Conservation (phyloP, 2,888 invertebrate genomes). For the Heliothis peltigera region DNA sequence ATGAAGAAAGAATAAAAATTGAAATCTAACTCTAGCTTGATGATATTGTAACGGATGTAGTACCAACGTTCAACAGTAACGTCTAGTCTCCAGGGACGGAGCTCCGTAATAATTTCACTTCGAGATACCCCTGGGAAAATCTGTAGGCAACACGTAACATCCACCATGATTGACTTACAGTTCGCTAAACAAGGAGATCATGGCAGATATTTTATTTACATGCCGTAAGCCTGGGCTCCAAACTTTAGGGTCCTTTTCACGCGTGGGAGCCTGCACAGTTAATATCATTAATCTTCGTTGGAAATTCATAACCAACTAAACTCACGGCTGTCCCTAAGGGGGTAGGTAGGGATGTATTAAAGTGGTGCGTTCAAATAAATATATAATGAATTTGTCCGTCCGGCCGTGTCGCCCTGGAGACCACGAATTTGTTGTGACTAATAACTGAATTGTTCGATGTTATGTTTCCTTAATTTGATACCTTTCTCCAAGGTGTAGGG, state of each 20-base stretch:
- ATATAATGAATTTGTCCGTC: constrained; percentile 56
- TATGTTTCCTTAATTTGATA: constrained; percentile 10
- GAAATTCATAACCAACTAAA: constrained; percentile 73
- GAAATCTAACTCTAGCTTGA: not conserved
- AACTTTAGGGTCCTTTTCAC: constrained; percentile 56
- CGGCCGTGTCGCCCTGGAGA: constrained; percentile 34
- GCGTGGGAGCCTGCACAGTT: constrained; percentile 56
- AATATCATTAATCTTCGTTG: constrained; percentile 71
- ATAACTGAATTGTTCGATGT: constrained; percentile 42
- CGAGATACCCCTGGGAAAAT: not conserved
- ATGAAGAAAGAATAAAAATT: not conserved
- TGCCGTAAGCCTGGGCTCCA: constrained; percentile 7
- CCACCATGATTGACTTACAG: constrained; percentile 33
- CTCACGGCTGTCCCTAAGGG: constrained; percentile 57
- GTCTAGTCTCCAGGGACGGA: not conserved
- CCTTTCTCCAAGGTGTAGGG: not conserved
- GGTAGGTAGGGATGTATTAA: constrained; percentile 54
- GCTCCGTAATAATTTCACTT: not conserved
- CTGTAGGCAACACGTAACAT: not conserved
- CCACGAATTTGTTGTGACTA: constrained; percentile 69
- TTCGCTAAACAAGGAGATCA: constrained; percentile 34
- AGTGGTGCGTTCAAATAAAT: constrained; percentile 57
- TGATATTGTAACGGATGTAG: no score
- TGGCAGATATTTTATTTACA: constrained; percentile 47
- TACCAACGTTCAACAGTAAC: not conserved